phyloP scores from a whole-genome alignment of 2,113 vertebrate species.

The Nannospalax galili region DNA sequence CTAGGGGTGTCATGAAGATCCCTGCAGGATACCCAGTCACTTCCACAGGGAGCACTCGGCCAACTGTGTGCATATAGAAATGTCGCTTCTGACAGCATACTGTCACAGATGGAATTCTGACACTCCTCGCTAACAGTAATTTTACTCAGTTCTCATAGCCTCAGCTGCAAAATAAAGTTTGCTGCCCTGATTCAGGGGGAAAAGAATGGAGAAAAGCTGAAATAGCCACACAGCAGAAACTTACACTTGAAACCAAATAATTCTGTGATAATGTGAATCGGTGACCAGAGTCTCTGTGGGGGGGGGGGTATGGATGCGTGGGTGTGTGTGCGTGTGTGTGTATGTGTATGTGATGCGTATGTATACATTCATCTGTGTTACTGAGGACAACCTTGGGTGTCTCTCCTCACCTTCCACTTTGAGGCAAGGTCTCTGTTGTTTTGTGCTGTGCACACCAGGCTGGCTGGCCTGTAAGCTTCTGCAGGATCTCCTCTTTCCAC shows the following conservation, averaged over 20 bases:
- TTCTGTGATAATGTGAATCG: not conserved
- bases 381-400: not conserved
- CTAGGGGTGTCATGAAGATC: not conserved
- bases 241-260: not conserved
- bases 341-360: too few species aligned
- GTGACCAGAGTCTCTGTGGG: too few species aligned
- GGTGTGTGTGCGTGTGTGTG: too few species aligned
- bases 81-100: not conserved
- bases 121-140: not conserved
- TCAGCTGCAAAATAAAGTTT: not conserved
- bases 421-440: not conserved
- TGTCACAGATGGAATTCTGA: not conserved
- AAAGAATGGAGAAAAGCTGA: rapidly evolving
- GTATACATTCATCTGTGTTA: too few species aligned
- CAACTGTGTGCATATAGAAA: not conserved
- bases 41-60: not conserved
- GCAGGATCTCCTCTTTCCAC: not conserved
- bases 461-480: not conserved
- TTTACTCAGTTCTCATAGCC: not conserved
- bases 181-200: not conserved
- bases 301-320: rapidly evolving
- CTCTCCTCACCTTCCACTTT: not conserved
- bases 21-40: not conserved
- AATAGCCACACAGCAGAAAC: not conserved
- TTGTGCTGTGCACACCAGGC: not conserved